These are phyloP conservation scores for Gryllus longicercus DNA, from an alignment of 2,888 invertebrate species.

Conservation along the genomic window DNA sequence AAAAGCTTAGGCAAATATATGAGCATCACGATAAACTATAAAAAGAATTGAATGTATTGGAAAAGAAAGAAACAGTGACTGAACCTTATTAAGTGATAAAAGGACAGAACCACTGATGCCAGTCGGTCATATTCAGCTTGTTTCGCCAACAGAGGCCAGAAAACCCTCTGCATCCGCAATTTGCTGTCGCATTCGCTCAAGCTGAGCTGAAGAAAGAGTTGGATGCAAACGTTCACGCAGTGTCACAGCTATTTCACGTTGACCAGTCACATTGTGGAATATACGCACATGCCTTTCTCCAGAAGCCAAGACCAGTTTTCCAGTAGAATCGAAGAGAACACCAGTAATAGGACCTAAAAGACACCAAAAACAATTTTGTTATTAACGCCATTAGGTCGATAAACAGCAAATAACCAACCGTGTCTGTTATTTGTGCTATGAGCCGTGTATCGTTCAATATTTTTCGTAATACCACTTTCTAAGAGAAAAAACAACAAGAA, in stretches of 20 bases:
- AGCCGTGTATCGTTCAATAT: too few relatives aligned
- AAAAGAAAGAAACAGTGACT: too few relatives aligned
- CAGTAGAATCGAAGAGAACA: conserved; percentile 70
- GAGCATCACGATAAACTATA: too few relatives aligned
- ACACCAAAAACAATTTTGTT: too few relatives aligned
- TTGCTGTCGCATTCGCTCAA: conserved; percentile 68
- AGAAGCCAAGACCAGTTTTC: conserved; percentile 67
- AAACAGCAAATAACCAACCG: too few relatives aligned
- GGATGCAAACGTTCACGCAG: conserved; percentile 54
- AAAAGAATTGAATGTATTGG: too few relatives aligned
- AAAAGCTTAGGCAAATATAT: too few relatives aligned
- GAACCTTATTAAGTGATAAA: background rate
- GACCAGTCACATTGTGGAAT: conserved; percentile 74
- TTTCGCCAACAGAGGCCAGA: conserved; percentile 39
- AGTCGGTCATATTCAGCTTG: conserved; percentile 24
- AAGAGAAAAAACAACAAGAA: too few relatives aligned
- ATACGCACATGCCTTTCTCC: conserved; percentile 75
- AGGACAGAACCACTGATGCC: conserved; percentile 18
- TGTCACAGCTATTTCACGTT: conserved; percentile 51
- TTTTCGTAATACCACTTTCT: too few relatives aligned
- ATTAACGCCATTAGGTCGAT: too few relatives aligned
- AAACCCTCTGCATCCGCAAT: conserved; percentile 59
- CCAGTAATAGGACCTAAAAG: conserved; percentile 62
- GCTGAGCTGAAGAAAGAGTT: conserved; percentile 67
- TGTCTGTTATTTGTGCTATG: too few relatives aligned